Base-by-base conservation (phyloP, 2,113 vertebrate species). In the Macaca fascicularis region DNA sequence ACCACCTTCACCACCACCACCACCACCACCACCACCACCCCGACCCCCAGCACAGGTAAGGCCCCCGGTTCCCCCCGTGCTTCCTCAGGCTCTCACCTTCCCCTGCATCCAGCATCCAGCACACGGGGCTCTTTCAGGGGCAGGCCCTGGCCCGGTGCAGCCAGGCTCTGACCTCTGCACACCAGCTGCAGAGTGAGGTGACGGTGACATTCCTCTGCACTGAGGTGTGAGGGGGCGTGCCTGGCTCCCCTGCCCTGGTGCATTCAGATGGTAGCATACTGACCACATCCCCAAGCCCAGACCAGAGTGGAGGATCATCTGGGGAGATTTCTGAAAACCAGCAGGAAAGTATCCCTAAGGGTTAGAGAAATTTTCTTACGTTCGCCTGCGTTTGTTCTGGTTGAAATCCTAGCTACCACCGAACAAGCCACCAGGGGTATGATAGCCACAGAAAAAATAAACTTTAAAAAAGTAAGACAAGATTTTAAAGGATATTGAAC, bases 351-450 rank as follows among this genome's bases (percentile, higher is more conserved):
- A 13, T 1, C 38, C 35, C 32, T 11, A 1, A n/a, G 30, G 38
- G 5, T 14, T 8, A n/a, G 74, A 30, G n/a, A 10, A 3, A 11
- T 4, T 22, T 43, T 23, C 45, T 55, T 2, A 8, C 1, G 12
- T 4, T 1, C 40, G 40, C 23, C 12, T 43, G 25, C 0, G 0
- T 23, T 11, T 20, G 67, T 10, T 70, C 61, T 9, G n/a, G 30
- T 27, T 22, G 52, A 20, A 5, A 23, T 2, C 3, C 0, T 0
- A 16, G 67, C 67, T 52, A 1, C 30, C 3, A 2, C 13, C 2
- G 35, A 30, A 0, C 5, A 13, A n/a, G 43, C 43, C 6, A 1
- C 59, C 30, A 8, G 86, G 57, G 16, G 1, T 6, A 1, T 1
- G 32, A 9, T 14, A 14, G 89, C 40, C 20, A 4, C 16, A 0